Evolutionary conservation across 1,140 invertebrate species (phyloP).

Genomic region (Drosophila yakuba): DNA sequence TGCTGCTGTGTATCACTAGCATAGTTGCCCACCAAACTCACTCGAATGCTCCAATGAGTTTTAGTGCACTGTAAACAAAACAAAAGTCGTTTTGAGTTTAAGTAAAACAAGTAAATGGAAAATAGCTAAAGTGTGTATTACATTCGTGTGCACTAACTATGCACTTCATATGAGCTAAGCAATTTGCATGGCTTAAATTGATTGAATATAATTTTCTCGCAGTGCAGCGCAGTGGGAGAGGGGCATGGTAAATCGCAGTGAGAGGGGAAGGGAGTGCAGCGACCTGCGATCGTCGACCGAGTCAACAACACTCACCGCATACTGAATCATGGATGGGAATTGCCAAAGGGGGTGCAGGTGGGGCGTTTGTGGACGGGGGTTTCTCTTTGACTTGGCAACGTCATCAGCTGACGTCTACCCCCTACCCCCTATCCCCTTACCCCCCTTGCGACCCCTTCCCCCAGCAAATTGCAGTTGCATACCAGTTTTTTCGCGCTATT

Average conservation of each 20-base stretch:
- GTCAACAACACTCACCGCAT: constrained; percentile 62
- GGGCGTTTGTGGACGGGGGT: constrained; percentile 12
- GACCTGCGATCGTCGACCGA: constrained; percentile 64
- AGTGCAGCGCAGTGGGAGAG: not conserved
- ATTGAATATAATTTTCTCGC: not conserved
- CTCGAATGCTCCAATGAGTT: constrained; percentile 79
- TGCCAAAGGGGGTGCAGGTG: constrained; percentile 19
- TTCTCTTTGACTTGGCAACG: constrained; percentile 56
- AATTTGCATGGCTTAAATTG: too few species aligned
- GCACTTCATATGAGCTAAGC: too few species aligned
- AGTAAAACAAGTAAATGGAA: too few species aligned
- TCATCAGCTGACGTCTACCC: constrained; percentile 43
- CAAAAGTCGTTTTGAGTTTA: too few species aligned
- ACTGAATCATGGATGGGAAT: constrained; percentile 54
- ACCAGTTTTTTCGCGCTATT: constrained; percentile 74
- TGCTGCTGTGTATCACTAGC: constrained; percentile 71
- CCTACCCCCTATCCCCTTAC: not conserved
- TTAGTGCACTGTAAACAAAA: not conserved
- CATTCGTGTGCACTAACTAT: too few species aligned
- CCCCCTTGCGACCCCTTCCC: not conserved
- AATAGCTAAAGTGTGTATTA: too few species aligned
- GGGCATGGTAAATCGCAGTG: not conserved
- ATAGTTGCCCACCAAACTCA: constrained; percentile 79
- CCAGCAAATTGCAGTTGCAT: constrained; percentile 53
- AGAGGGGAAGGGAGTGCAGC: constrained; percentile 57